phyloP scores from a whole-genome alignment of 2,113 vertebrate species.

The Stomatorhinus ivindoensis region DNA sequence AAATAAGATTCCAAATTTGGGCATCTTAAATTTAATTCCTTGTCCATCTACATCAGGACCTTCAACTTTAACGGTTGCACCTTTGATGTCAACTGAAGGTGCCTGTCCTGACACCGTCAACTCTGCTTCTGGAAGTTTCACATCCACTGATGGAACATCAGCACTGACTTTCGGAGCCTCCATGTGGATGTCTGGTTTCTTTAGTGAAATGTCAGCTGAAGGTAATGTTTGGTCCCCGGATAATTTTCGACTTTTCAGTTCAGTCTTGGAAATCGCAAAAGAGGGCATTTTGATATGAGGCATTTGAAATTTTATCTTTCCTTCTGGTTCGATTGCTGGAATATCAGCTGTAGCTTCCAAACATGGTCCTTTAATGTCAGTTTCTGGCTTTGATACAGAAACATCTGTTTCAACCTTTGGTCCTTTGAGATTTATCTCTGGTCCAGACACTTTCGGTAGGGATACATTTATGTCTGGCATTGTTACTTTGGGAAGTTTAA shows the following conservation, averaged over 20 bases:
- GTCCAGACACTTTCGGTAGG: neutral
- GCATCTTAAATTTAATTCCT: conserved; percentile 41
- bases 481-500: conserved; percentile 29
- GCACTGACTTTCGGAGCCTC: no score
- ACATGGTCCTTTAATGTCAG: neutral
- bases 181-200: no score
- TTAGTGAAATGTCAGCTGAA: no score
- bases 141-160: neutral
- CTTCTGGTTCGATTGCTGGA: neutral
- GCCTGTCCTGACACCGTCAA: neutral
- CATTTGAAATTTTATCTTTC: conserved; percentile 17
- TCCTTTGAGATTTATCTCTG: neutral
- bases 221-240: no score
- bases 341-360: conserved; percentile 3
- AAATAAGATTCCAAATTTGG: conserved; percentile 36
- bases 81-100: neutral
- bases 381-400: conserved; percentile 2
- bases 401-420: neutral
- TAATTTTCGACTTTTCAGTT: no score
- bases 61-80: conserved; percentile 24
- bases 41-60: conserved; percentile 20
- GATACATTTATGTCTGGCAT: neutral
- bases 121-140: conserved; percentile 3
- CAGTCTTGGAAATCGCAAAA: conserved; percentile 10
- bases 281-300: conserved; percentile 15